A percentile compares a stretch with the other conserved stretches of the same genome.
phyloP scores from a whole-genome alignment of 2,797 vertebrate species.

The Karalla daura region DNA sequence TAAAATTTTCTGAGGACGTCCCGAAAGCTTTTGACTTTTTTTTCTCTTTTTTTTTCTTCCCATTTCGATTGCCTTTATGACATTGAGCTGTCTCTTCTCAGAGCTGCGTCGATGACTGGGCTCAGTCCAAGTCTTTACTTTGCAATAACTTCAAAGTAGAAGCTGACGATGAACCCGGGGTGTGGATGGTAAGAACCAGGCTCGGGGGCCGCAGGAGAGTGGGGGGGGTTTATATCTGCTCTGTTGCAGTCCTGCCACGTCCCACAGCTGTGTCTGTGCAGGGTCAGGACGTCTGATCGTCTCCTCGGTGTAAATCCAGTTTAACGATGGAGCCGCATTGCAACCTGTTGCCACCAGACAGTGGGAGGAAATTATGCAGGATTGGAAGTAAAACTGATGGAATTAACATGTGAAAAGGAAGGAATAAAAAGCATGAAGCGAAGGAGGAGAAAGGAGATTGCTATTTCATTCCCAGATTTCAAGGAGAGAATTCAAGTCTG shows the following conservation, averaged over 20 bases:
- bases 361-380: constrained; percentile 14
- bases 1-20: too few relatives aligned
- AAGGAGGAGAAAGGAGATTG: background rate
- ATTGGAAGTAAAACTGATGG: background rate
- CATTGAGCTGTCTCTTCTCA: constrained; percentile 13
- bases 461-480: background rate
- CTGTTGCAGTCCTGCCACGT: constrained; percentile 14
- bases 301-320: constrained; percentile 22
- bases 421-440: background rate
- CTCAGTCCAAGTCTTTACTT: constrained; percentile 33
- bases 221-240: constrained; percentile 26
- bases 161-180: background rate
- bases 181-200: constrained; percentile 1
- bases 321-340: background rate
- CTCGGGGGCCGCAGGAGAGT: constrained; percentile 11
- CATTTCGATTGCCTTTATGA: constrained; percentile 34
- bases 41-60: too few relatives aligned
- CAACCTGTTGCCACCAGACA: background rate
- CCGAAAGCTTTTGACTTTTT: too few relatives aligned
- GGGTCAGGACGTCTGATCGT: constrained; percentile 33
- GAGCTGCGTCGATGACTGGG: constrained; percentile 21
- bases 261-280: constrained; percentile 13
- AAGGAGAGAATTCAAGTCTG: too few relatives aligned
- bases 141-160: constrained; percentile 45
- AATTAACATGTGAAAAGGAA: background rate